Conservation (phyloP, 2,888 invertebrate genomes). For the Plagiodera versicolora region DNA sequence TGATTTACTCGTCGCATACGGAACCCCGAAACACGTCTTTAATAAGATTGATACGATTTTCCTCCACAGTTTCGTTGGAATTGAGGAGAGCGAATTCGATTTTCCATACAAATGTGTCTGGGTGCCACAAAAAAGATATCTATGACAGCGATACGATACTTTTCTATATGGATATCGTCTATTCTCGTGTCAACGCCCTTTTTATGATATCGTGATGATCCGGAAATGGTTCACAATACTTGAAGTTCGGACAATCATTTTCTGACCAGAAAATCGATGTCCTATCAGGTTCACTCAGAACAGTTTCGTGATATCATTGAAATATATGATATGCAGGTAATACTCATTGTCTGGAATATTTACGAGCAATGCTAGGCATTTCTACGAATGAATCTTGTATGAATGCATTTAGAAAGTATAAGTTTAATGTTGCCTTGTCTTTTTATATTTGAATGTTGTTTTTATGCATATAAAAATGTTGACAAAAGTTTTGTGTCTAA, state of each 20-base stretch:
- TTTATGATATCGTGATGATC: background rate
- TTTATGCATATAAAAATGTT: background rate
- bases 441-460: background rate
- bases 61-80: slow-evolving; percentile 10
- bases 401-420: background rate
- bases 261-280: no score
- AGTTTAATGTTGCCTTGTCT: background rate
- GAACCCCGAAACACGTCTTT: slow-evolving; percentile 34
- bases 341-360: no score
- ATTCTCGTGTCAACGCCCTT: background rate
- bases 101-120: background rate
- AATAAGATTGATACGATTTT: slow-evolving; percentile 40
- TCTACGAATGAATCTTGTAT: no score
- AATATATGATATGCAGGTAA: no score
- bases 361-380: no score
- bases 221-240: no score
- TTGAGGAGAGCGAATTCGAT: background rate
- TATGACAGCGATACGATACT: background rate
- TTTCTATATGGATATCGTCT: background rate
- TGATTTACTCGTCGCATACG: slow-evolving; percentile 31
- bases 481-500: background rate
- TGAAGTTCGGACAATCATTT: no score
- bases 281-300: no score
- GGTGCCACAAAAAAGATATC: background rate
- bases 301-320: no score